phyloP scores from a whole-genome alignment of 2,888 invertebrate species.

The Polia nebulosa region DNA sequence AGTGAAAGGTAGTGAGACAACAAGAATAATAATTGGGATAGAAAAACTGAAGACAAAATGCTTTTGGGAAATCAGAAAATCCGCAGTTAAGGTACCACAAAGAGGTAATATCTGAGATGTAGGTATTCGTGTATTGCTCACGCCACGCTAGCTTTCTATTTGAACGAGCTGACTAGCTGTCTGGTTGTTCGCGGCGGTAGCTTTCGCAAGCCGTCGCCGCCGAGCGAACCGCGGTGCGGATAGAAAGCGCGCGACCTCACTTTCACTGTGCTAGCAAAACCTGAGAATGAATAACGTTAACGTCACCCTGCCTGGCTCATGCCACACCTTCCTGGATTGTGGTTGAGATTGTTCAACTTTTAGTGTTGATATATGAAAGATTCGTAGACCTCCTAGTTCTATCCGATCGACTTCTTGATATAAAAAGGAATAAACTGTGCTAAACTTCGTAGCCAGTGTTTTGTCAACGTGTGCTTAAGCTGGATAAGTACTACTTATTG shows the following conservation, averaged over 20 bases:
- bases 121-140: conserved; percentile 41
- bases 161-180: conserved; percentile 65
- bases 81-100: not conserved
- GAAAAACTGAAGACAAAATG: too few species aligned
- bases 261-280: conserved; percentile 83
- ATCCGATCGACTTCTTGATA: not conserved
- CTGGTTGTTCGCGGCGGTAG: conserved; percentile 59
- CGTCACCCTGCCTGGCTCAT: conserved; percentile 51
- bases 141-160: conserved; percentile 59
- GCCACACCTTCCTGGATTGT: conserved; percentile 43
- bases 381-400: not conserved
- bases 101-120: conserved; percentile 18
- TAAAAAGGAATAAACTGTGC: not conserved
- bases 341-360: conserved; percentile 37
- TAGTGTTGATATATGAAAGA: not conserved
- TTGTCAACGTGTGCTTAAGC: not conserved
- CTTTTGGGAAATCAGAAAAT: conserved; percentile 20
- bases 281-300: conserved; percentile 68
- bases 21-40: too few species aligned
- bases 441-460: not conserved
- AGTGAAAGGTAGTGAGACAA: not conserved
- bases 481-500: not conserved
- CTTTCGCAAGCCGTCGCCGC: conserved; percentile 82
- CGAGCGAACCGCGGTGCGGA: conserved; percentile 74
- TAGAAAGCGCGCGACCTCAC: conserved; percentile 90